Evolutionary conservation across 35 echinoderm and acorn worm genomes (phyloP).

Genomic region (Lytechinus variegatus): DNA sequence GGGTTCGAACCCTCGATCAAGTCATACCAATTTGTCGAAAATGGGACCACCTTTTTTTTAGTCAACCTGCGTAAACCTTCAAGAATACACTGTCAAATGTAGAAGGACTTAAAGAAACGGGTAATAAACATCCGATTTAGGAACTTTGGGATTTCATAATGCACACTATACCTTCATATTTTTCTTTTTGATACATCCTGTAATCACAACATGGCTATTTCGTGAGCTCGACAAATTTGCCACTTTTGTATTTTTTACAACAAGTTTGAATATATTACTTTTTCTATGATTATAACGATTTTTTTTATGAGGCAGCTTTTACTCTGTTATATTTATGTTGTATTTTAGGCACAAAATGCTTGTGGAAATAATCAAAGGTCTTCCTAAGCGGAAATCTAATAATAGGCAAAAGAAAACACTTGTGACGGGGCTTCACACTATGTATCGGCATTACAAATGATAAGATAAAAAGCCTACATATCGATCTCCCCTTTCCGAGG

Average conservation of each 20-base stretch:
- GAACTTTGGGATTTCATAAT: too few relatives aligned
- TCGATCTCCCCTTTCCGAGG: conserved; percentile 8
- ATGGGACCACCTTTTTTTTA: too few relatives aligned
- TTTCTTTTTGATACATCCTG: too few relatives aligned
- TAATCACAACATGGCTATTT: too few relatives aligned
- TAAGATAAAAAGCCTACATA: neutral
- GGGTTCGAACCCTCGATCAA: too few relatives aligned
- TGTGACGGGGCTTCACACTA: neutral
- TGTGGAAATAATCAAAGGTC: neutral
- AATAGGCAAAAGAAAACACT: neutral
- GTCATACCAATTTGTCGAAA: too few relatives aligned
- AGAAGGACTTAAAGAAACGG: too few relatives aligned
- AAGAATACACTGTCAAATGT: too few relatives aligned
- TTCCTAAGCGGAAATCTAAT: neutral
- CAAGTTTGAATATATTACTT: neutral
- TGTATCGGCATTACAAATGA: neutral
- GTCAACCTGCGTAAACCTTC: too few relatives aligned
- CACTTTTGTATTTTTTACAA: neutral
- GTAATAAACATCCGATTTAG: too few relatives aligned
- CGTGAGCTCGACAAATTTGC: neutral
- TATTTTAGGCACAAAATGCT: neutral
- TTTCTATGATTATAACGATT: neutral
- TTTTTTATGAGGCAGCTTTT: neutral
- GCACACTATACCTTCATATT: too few relatives aligned
- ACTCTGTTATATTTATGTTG: neutral